A percentile compares a stretch with the other conserved stretches of the same genome.
Conservation (phyloP, 2,797 vertebrate genomes). For the Neostethus bicornis region DNA sequence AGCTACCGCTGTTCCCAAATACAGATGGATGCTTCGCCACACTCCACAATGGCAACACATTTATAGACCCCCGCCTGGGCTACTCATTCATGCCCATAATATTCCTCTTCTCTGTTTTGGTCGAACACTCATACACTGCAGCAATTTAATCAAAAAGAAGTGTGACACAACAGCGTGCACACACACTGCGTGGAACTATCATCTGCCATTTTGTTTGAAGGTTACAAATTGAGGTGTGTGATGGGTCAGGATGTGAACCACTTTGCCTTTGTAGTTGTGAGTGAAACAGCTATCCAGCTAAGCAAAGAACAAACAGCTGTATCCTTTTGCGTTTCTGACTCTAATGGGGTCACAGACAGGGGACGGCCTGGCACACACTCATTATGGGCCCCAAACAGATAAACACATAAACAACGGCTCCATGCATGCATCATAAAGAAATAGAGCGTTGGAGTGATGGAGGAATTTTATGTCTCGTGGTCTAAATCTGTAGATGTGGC, state of each 20-base stretch:
- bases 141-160: conserved; percentile 35
- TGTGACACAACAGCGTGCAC: conserved; percentile 18
- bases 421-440: conserved; percentile 3
- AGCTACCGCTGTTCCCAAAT: conserved; percentile 51
- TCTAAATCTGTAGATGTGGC: conserved; percentile 4
- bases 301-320: conserved; percentile 58
- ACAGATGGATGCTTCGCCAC: conserved; percentile 54
- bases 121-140: conserved; percentile 21
- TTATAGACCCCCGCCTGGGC: conserved; percentile 41
- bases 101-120: neutral
- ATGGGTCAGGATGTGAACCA: conserved; percentile 48
- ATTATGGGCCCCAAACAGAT: conserved; percentile 20
- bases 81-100: conserved; percentile 20
- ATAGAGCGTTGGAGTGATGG: too few relatives aligned
- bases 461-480: neutral
- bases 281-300: conserved; percentile 39
- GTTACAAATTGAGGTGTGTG: conserved; percentile 63
- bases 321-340: conserved; percentile 35
- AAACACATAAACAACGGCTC: conserved; percentile 9
- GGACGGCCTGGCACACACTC: conserved; percentile 12
- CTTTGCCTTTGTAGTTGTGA: conserved; percentile 40
- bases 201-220: conserved; percentile 47
- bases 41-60: conserved; percentile 43
- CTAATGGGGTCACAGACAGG: conserved; percentile 41
- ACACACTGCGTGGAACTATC: conserved; percentile 26